A percentile compares a stretch with the other conserved stretches of the same genome.
These are phyloP conservation scores for Narcine bancroftii DNA, from an alignment of 2,113 vertebrate species.

Conservation along the genomic window DNA sequence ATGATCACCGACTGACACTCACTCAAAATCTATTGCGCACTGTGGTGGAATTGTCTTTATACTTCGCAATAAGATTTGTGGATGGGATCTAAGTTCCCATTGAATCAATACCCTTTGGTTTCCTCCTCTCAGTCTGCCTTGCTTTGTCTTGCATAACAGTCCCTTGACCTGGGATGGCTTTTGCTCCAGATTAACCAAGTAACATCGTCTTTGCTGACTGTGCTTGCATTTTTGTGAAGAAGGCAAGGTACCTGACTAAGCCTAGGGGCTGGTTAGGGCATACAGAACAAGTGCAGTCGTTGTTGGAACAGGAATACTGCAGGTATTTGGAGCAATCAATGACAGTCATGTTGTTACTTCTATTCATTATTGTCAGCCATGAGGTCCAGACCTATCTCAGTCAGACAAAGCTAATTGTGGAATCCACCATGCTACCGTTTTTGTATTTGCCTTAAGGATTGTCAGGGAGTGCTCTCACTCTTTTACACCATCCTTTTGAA, in stretches of 20 bases:
- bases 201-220: background rate
- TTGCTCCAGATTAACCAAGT: constrained; percentile 23
- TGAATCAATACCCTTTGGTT: constrained; percentile 20
- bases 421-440: background rate
- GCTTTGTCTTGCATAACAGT: constrained; percentile 13
- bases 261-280: no score
- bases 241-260: no score
- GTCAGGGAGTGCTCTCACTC: background rate
- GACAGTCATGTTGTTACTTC: background rate
- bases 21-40: background rate
- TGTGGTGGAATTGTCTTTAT: background rate
- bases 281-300: background rate
- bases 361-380: background rate
- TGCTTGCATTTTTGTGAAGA: constrained; percentile 14
- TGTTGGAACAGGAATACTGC: background rate
- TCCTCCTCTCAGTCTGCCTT: constrained; percentile 32
- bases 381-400: background rate
- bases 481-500: background rate
- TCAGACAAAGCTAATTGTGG: background rate
- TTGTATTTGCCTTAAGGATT: background rate
- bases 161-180: background rate
- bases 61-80: background rate
- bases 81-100: background rate
- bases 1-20: background rate
- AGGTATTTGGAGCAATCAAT: background rate